Base-by-base conservation (phyloP, 2,888 invertebrate genomes). In the Eupsilia transversa region DNA sequence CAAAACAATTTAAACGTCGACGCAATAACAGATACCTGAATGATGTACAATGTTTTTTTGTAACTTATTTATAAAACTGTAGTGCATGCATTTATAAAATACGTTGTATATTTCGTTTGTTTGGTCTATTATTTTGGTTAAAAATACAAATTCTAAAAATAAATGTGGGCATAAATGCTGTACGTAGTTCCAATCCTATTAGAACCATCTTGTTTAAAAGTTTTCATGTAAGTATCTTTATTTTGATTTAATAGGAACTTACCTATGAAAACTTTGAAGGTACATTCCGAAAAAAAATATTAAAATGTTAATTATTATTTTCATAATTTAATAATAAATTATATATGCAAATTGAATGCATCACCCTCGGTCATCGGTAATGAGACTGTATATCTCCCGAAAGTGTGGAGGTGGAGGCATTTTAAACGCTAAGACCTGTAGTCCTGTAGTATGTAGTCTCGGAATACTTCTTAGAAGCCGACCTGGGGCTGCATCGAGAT, bases 1-100 rank as follows among this genome's bases (percentile, higher is more conserved):
- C 90, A 91, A 92, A 93, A 90, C 88, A 87, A 89, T 89, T 85
- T 49, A 78, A 88, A 87, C 87, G 83, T 89, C 87, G 87, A 89
- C 87, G 90, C 91, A 91, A 92, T 92, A 91, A 91, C 89, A 88
- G 88, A 93, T 93, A 94, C 94, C 94, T 95, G 94, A 94, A 90
- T 82, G 80, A 91, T 92, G 94, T 94, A 94, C 94, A 94, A 94
- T 88, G 85, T 89, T 91, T 90, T 90, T 80, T 85, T 91, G 88
- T 89, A 91, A 90, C 85, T 88, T 90, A 89, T 89, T 83, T 83
- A 79, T 81, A 73, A 79, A 76, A 89, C 74, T 77, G 72, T 86
- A 87, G 79, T 86, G 82, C 85, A 85, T 81, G 82, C 78, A 83
- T 86, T 87, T 86, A 81, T 82, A 81, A 83, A 79, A 69, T 76